Conservation (phyloP, 2,797 vertebrate species). For the Liparis tanakae region DNA sequence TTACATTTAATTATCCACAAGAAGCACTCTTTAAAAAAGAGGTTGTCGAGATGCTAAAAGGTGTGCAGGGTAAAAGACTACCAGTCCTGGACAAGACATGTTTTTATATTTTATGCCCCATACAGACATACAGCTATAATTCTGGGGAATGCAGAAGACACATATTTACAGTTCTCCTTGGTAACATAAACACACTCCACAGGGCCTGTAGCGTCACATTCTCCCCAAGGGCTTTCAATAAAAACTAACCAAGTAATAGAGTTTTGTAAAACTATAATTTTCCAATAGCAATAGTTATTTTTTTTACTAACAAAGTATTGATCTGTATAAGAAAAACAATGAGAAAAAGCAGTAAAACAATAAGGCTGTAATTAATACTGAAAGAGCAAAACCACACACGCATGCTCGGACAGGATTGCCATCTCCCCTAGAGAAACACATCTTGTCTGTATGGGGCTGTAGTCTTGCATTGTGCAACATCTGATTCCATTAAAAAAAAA, state of each 20-base stretch:
- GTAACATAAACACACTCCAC: conserved; percentile 18
- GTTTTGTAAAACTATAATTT: conserved; percentile 1
- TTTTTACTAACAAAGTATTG: background rate
- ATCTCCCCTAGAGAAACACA: conserved; percentile 34
- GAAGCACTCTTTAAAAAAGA: conserved; percentile 49
- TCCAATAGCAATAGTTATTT: background rate
- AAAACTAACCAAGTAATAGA: conserved; percentile 11
- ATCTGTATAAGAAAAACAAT: background rate
- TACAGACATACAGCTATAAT: conserved; percentile 21
- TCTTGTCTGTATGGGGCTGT: conserved; percentile 40
- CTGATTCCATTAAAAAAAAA: conserved; percentile 23
- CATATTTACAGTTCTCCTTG: conserved; percentile 16
- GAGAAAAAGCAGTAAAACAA: conserved; percentile 9
- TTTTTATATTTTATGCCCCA: conserved; percentile 17
- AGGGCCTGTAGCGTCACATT: background rate
- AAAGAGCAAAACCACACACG: conserved; percentile 19
- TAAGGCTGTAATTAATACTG: conserved; percentile 19
- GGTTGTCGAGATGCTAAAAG: conserved; percentile 55
- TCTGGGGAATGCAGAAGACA: background rate
- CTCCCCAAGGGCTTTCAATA: conserved; percentile 10
- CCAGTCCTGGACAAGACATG: conserved; percentile 68
- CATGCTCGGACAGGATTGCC: conserved; percentile 27
- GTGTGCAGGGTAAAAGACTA: conserved; percentile 39
- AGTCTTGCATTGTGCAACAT: conserved; percentile 24
- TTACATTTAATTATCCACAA: conserved; percentile 48